A percentile compares a stretch with the other conserved stretches of the same genome.
phyloP scores from a whole-genome alignment of 1,140 invertebrate species.

The Orchesella cincta region DNA sequence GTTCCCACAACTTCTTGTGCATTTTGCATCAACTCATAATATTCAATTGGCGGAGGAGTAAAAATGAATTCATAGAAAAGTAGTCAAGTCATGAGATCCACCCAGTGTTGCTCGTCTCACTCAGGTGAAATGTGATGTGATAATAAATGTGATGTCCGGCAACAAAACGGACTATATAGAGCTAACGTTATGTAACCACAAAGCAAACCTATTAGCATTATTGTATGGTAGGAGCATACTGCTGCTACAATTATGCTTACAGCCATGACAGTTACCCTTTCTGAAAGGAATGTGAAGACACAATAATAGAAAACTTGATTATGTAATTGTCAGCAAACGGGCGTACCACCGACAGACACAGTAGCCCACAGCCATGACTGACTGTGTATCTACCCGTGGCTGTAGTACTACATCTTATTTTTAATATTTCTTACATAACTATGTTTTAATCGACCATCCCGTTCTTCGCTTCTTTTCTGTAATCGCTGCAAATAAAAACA shows the following conservation, averaged over 20 bases:
- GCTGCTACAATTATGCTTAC: too few relatives aligned
- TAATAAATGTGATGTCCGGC: slow-evolving; percentile 7
- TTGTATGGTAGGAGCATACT: too few relatives aligned
- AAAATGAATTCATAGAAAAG: not conserved
- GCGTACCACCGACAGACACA: not conserved
- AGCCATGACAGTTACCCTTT: too few relatives aligned
- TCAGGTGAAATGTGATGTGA: not conserved
- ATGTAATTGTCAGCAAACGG: too few relatives aligned
- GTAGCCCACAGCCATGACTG: not conserved
- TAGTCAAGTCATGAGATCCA: too few relatives aligned
- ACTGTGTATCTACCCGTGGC: not conserved
- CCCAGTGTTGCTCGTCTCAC: not conserved
- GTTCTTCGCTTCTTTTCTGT: not conserved
- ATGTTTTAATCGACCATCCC: not conserved
- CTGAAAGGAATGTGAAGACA: not conserved
- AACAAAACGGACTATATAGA: not conserved
- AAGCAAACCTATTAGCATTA: too few relatives aligned
- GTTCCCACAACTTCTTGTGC: slow-evolving; percentile 7
- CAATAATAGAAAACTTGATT: not conserved
- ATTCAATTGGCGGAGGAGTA: too few relatives aligned
- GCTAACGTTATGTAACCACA: not conserved
- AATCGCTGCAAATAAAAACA: not conserved
- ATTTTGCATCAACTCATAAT: too few relatives aligned
- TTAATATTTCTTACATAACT: too few relatives aligned
- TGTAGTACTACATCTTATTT: not conserved